Evolutionary conservation across 2,888 invertebrate genomes (phyloP).

Genomic region (Ganaspis brasiliensis): DNA sequence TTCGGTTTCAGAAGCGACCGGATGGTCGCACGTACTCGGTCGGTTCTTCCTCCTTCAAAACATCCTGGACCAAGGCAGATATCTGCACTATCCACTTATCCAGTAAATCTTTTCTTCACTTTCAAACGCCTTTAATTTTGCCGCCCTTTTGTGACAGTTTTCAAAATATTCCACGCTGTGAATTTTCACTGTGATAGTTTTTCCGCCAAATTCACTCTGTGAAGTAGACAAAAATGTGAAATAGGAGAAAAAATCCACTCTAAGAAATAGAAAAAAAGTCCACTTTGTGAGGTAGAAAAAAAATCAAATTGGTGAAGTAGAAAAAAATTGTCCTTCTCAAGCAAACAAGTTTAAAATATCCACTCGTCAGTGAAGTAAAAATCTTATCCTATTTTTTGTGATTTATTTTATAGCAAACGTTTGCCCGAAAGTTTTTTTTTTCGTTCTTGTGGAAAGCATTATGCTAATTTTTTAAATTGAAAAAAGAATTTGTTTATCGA

Average conservation of each 20-base stretch:
- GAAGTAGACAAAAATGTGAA: neutral
- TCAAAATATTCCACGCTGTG: neutral
- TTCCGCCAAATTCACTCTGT: neutral
- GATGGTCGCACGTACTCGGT: slow-evolving; percentile 54
- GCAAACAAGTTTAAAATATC: too few relatives aligned
- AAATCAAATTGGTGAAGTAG: neutral
- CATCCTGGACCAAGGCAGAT: neutral
- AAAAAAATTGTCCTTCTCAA: too few relatives aligned
- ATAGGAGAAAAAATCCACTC: neutral
- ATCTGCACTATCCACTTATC: neutral
- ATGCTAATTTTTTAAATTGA: slow-evolving; percentile 9
- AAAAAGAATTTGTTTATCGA: slow-evolving; percentile 23
- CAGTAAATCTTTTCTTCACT: neutral
- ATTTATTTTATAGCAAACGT: neutral
- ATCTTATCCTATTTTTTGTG: neutral
- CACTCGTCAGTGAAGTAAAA: too few relatives aligned
- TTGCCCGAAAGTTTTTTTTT: neutral
- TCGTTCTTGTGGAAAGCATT: neutral
- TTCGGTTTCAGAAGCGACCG: slow-evolving; percentile 63
- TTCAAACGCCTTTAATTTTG: slow-evolving; percentile 15
- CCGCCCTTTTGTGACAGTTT: neutral
- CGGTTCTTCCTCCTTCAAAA: neutral
- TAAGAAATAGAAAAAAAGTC: neutral
- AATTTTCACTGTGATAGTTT: neutral
- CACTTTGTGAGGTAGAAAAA: too few relatives aligned